Percentiles rank a stretch among this genome's conserved stretches.
Conservation (phyloP, 2,113 vertebrate genomes). For the Martes martes region DNA sequence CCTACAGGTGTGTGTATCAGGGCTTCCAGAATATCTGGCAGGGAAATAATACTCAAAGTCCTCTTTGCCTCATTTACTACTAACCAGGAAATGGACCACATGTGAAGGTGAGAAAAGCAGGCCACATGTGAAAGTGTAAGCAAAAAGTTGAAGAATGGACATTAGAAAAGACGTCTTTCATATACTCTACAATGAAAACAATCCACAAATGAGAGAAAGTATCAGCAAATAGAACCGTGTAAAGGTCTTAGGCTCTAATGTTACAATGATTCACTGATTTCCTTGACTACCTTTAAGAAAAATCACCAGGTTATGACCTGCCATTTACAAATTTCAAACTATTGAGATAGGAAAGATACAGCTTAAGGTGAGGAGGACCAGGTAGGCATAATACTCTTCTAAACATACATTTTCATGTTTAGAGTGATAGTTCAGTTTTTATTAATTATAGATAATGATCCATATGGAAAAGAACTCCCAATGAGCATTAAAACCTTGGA, state of each 20-base stretch:
- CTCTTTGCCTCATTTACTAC: constrained; percentile 93
- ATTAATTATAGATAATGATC: not conserved
- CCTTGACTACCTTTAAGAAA: not conserved
- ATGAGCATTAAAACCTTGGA: not conserved
- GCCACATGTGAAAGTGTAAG: constrained; percentile 36
- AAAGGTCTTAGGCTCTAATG: not conserved
- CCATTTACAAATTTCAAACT: not conserved
- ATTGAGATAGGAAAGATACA: not conserved
- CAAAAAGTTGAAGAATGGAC: not conserved
- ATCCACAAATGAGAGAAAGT: not conserved
- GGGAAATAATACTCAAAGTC: constrained; percentile 95
- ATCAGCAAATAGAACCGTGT: not conserved
- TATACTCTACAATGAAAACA: rapidly evolving
- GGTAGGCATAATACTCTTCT: not conserved
- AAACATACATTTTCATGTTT: not conserved
- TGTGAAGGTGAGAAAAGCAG: not conserved
- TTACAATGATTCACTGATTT: not conserved
- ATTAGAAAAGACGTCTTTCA: rapidly evolving
- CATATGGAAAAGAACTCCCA: not conserved
- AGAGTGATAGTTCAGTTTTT: not conserved
- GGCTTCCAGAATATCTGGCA: constrained; percentile 96
- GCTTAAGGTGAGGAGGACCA: not conserved
- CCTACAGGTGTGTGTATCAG: constrained; percentile 94
- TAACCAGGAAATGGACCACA: constrained; percentile 93
- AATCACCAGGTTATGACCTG: not conserved